phyloP scores from a whole-genome alignment of 2,888 invertebrate genomes.

The Ichneumoninae sp. region DNA sequence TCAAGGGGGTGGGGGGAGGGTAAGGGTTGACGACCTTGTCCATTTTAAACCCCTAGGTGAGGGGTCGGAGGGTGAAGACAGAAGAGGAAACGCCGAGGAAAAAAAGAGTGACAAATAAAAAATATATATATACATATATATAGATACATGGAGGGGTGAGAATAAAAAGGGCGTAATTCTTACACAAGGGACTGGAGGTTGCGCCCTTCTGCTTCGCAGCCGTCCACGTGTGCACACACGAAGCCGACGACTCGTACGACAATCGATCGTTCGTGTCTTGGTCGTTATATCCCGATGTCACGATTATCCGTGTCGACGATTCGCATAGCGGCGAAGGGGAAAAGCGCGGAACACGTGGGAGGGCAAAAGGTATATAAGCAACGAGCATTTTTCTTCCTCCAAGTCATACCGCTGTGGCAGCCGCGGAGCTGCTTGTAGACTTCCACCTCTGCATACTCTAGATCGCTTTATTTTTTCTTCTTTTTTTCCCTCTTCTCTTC shows the following conservation, averaged over 20 bases:
- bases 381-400: slow-evolving; percentile 17
- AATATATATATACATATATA: not conserved
- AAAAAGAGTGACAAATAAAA: slow-evolving; percentile 4
- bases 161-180: not conserved
- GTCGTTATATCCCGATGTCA: slow-evolving; percentile 38
- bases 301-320: slow-evolving; percentile 35
- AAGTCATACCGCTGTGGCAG: slow-evolving; percentile 2
- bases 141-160: not conserved
- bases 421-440: slow-evolving; percentile 4
- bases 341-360: not conserved
- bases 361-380: slow-evolving; percentile 13
- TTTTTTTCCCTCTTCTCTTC: not conserved
- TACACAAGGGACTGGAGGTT: not conserved
- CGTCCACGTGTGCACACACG: not conserved
- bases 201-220: not conserved
- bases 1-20: not conserved
- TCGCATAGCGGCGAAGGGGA: slow-evolving; percentile 11
- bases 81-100: slow-evolving; percentile 7
- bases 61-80: slow-evolving; percentile 35
- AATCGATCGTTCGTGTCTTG: slow-evolving; percentile 34
- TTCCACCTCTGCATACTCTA: slow-evolving; percentile 5
- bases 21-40: slow-evolving; percentile 74
- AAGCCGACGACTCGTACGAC: slow-evolving; percentile 1
- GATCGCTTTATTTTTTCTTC: slow-evolving; percentile 23
- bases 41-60: slow-evolving; percentile 31